Evolutionary conservation across 2,888 invertebrate genomes (phyloP).

Genomic region (Unio pictorum): DNA sequence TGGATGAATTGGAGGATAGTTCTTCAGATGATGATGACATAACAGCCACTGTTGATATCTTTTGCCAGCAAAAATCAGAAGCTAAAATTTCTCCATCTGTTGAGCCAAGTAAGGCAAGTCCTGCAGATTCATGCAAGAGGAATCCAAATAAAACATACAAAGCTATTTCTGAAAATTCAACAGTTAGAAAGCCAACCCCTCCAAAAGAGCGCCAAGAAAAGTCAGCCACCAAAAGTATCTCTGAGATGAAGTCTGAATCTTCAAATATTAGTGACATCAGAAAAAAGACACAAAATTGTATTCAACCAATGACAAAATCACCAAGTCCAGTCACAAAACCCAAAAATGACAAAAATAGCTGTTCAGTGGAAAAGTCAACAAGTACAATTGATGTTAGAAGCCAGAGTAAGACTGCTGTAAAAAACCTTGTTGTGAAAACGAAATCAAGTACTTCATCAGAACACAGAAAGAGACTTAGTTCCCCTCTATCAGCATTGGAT

Average conservation of each 20-base stretch:
- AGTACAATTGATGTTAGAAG: conserved; percentile 6
- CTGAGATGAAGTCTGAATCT: neutral
- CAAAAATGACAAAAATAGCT: neutral
- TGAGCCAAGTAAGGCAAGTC: too few species aligned
- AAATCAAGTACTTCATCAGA: neutral
- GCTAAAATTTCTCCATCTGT: too few species aligned
- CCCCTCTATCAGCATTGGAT: neutral
- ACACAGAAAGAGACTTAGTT: neutral
- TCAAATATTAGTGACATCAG: neutral
- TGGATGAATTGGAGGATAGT: conserved; percentile 26
- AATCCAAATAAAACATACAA: too few species aligned
- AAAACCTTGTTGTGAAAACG: neutral
- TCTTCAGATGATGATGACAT: conserved; percentile 19
- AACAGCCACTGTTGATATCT: too few species aligned
- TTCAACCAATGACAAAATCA: conserved; percentile 3
- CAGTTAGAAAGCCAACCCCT: conserved; percentile 1
- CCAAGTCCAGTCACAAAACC: neutral
- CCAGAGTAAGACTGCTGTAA: conserved; percentile 1
- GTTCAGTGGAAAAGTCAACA: neutral
- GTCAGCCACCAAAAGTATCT: conserved; percentile 2
- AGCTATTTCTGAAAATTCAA: too few species aligned
- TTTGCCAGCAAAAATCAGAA: too few species aligned
- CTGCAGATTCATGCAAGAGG: too few species aligned
- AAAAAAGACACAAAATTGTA: neutral
- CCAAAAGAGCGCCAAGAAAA: conserved; percentile 1